Evolutionary conservation across 2,113 vertebrate species (phyloP).

Genomic region (Chunga burmeisteri): DNA sequence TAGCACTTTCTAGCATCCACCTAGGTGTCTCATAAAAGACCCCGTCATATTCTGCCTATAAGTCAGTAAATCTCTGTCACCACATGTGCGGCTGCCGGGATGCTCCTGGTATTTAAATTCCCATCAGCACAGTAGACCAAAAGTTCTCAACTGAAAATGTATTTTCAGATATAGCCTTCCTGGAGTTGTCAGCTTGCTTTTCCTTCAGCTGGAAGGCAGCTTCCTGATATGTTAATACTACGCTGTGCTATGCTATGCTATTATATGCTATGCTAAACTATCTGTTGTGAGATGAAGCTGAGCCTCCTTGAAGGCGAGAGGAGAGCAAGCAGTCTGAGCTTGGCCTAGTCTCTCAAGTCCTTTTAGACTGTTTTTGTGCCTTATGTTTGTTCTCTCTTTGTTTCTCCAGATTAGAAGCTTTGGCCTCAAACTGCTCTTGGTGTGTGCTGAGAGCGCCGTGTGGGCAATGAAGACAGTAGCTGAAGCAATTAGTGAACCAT

Average conservation of each 20-base stretch:
- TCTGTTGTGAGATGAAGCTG: neutral
- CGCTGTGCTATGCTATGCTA: neutral
- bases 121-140: neutral
- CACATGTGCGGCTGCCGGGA: neutral
- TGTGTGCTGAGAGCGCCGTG: neutral
- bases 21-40: neutral
- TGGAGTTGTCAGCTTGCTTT: neutral
- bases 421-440: neutral
- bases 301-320: neutral
- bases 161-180: neutral
- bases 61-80: slow-evolving; percentile 7
- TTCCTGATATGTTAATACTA: neutral
- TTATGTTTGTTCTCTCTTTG: neutral
- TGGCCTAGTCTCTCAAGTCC: neutral
- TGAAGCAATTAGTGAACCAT: slow-evolving; percentile 21
- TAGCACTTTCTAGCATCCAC: neutral
- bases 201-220: neutral
- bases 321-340: neutral
- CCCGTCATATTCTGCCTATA: neutral
- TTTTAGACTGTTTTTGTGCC: neutral
- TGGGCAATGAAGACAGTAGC: neutral
- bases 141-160: neutral
- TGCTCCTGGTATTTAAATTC: neutral
- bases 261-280: neutral
- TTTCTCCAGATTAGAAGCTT: neutral